Evolutionary conservation across 2,113 vertebrate species (phyloP), one percentile per base, ranked within the genome.

Genomic region (Chloebia gouldiae): DNA sequence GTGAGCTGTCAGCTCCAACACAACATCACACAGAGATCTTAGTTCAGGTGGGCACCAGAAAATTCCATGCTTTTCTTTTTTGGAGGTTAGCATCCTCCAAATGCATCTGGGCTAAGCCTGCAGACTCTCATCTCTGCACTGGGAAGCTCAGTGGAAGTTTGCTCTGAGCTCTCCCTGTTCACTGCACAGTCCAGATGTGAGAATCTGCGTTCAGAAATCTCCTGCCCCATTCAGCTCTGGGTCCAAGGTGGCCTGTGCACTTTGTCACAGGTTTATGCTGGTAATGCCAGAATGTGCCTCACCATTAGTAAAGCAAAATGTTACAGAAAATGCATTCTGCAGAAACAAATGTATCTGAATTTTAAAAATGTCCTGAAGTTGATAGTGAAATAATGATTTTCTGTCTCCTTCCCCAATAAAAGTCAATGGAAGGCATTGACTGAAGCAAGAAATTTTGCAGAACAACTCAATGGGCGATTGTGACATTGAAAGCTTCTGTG

Each of bases 391-490:
- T 57, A 50, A 31, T n/a, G 28, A 61, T 51, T 77, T 81, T 54
- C 12, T 61, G 13, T 28, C 63, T 82, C 33, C 44, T 68, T 64
- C 33, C 11, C 40, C 23, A 23, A 45, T 30, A 73, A 63, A 35
- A 54, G 22, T 56, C 28, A 79, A 7, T 3, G 2, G 17, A 47
- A 51, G 28, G 53, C 51, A 68, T 35, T 33, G 51, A 75, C 45
- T 15, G 27, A 76, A 44, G 30, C 44, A 85, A 35, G 49, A 81
- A 68, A 24, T 72, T 66, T n/a, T 56, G 37, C 49, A 80, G 27
- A 68, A 13, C 44, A 60, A 8, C 45, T 76, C 44, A 27, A 2
- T 18, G 71, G 54, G 87, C 0, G 0, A 51, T 37, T 7, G 3
- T 40, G 81, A 69, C 31, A 37, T 31, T 61, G 64, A 70, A 70